Evolutionary conservation across 2,797 vertebrate species (phyloP).

Genomic region (Molossus alvarezi): DNA sequence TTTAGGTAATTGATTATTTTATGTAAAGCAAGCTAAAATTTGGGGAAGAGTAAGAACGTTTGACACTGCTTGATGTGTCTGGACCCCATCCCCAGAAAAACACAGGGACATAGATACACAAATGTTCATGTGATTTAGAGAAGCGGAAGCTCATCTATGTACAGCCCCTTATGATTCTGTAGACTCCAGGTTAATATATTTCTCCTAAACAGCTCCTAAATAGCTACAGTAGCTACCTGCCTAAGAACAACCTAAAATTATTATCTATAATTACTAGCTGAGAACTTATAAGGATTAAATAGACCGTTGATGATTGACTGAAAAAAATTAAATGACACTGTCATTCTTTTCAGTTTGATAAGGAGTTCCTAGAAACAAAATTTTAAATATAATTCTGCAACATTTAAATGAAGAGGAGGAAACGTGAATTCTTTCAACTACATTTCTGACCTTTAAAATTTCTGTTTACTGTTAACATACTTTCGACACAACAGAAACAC

Average conservation of each 20-base stretch:
- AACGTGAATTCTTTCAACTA: neutral
- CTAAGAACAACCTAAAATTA: neutral
- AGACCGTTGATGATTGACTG: neutral
- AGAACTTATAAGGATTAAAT: neutral
- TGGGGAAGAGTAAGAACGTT: neutral
- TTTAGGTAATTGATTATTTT: neutral
- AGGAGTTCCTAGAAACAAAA: neutral
- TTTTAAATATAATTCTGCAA: constrained; percentile 3
- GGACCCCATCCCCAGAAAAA: neutral
- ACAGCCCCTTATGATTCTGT: neutral
- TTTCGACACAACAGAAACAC: constrained; percentile 31
- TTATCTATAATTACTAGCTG: neutral
- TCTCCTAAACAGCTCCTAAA: neutral
- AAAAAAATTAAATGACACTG: neutral
- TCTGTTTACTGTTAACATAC: constrained; percentile 52
- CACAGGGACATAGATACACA: neutral
- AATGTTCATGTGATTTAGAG: neutral
- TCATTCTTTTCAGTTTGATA: neutral
- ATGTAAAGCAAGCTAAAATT: neutral
- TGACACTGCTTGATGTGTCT: neutral
- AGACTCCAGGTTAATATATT: neutral
- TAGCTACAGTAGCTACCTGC: neutral
- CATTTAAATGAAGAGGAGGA: neutral
- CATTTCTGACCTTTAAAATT: constrained; percentile 51
- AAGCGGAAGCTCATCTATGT: neutral